Base-by-base conservation (phyloP, 2,113 vertebrate species). In the rabbit (Oryctolagus cuniculus) region DNA sequence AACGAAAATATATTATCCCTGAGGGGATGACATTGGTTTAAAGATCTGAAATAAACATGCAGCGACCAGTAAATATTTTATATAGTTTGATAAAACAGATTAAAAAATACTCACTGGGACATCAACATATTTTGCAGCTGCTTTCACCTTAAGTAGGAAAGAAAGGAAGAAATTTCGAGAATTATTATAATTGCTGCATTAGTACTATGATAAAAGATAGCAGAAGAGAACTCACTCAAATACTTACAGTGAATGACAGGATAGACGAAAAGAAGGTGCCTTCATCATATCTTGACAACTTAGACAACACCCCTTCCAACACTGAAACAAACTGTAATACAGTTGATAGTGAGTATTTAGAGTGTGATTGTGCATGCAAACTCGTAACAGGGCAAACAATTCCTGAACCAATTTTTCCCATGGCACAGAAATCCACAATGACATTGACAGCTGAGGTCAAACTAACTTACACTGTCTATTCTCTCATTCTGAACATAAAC, bases 191-290 rank as follows among this genome's bases (percentile, higher is more conserved):
- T 67, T 73, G 34, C 49, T 69, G 44, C 12, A 5, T 38, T 87
- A 91, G 66, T 63, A 95, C 8, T 74, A 6, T 51, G 87, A 34
- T 55, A 27, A 87, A 96, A 96, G 95, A 58, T 6, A 95, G 79
- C 87, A 77, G 5, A 44, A 55, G 31, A 89, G 9, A 87, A 79
- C 53, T 61, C 93, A 87, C 74, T 90, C n/a, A 82, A 94, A 98
- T 96, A 99, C 99, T 99, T 98, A 99, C 99, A 96, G 99, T 99
- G 98, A 99, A 99, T 70, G 99, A 99, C 96, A 99, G 99, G 95
- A 99, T 98, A 21, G 99, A 99, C 29, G 99, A 99, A 97, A 99
- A 99, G 98, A 99, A 99, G 13, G 99, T 99, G 90, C 99, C 99
- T 98, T 99, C 99, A 87, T 99, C 99, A 2, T 99, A 99, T 97